Conservation (phyloP, 2,888 invertebrate species). For the Microchrysa polita region DNA sequence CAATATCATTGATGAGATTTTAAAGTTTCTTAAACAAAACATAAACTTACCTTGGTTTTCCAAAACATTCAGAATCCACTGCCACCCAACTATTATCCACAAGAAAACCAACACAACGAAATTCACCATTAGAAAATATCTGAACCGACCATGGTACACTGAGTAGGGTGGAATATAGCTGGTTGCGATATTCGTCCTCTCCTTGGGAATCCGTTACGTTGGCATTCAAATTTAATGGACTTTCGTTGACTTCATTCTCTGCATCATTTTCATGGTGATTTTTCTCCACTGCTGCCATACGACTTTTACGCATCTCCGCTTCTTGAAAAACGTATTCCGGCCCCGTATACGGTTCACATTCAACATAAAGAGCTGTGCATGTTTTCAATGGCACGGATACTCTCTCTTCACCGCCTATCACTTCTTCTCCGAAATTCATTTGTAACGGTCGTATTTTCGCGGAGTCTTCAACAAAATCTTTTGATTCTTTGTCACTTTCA, state of each 20-base stretch:
- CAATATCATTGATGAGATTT: no score
- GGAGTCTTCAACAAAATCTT: neutral
- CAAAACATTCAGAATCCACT: constrained; percentile 66
- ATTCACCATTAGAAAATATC: constrained; percentile 75
- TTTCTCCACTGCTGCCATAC: neutral
- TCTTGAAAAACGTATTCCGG: neutral
- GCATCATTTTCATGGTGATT: constrained; percentile 54
- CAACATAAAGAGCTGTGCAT: constrained; percentile 59
- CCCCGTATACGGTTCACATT: constrained; percentile 57
- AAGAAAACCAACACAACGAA: constrained; percentile 76
- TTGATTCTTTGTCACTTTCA: constrained; percentile 48
- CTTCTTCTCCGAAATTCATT: neutral
- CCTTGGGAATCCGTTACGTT: no score
- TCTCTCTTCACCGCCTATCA: neutral
- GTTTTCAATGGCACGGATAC: constrained; percentile 40
- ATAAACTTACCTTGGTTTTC: constrained; percentile 57
- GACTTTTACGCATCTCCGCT: neutral
- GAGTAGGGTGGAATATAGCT: neutral
- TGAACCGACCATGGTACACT: constrained; percentile 80
- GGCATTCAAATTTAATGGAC: no score
- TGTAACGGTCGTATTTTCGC: neutral
- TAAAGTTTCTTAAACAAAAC: no score
- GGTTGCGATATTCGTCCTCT: no score
- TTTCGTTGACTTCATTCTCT: no score
- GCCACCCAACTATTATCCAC: constrained; percentile 74